phyloP scores from a whole-genome alignment of 1,140 invertebrate genomes.

The Colletes latitarsis region DNA sequence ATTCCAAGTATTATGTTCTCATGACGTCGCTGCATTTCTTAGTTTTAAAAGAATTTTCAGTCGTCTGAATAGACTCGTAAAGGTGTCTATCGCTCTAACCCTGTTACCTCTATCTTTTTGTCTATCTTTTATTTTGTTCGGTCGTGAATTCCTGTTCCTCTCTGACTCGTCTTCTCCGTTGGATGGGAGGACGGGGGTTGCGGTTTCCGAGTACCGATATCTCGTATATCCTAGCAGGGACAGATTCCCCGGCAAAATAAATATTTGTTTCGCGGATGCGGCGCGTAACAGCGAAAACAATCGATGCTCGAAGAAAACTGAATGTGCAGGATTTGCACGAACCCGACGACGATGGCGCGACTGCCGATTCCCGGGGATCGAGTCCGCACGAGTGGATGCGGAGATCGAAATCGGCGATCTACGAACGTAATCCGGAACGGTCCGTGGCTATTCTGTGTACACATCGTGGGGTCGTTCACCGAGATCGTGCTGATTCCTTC shows the following conservation, averaged over 20 bases:
- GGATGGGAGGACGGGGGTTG: too few relatives aligned
- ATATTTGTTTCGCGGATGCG: slow-evolving; percentile 38
- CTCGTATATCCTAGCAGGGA: too few relatives aligned
- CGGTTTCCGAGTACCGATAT: too few relatives aligned
- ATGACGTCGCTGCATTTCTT: too few relatives aligned
- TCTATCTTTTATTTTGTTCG: neutral
- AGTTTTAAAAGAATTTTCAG: too few relatives aligned
- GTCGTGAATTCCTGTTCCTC: slow-evolving; percentile 24
- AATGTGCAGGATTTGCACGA: slow-evolving; percentile 6
- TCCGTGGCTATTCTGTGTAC: slow-evolving; percentile 56
- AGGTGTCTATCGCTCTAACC: too few relatives aligned
- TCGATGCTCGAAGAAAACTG: slow-evolving; percentile 6
- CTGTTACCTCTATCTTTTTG: neutral
- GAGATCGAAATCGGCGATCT: slow-evolving; percentile 51
- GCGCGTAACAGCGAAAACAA: slow-evolving; percentile 12
- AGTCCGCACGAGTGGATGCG: slow-evolving; percentile 9
- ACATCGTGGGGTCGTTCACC: slow-evolving; percentile 46
- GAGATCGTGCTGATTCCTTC: slow-evolving; percentile 66
- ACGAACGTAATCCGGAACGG: slow-evolving; percentile 57
- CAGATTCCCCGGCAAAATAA: neutral
- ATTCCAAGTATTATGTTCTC: too few relatives aligned
- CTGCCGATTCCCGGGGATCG: slow-evolving; percentile 21
- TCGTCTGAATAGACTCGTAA: too few relatives aligned
- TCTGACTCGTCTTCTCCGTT: slow-evolving; percentile 17
- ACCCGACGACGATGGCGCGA: too few relatives aligned